Evolutionary conservation across 1,140 invertebrate genomes (phyloP), one percentile per base, ranked within the genome.

Genomic region (Saccostrea glomerata): DNA sequence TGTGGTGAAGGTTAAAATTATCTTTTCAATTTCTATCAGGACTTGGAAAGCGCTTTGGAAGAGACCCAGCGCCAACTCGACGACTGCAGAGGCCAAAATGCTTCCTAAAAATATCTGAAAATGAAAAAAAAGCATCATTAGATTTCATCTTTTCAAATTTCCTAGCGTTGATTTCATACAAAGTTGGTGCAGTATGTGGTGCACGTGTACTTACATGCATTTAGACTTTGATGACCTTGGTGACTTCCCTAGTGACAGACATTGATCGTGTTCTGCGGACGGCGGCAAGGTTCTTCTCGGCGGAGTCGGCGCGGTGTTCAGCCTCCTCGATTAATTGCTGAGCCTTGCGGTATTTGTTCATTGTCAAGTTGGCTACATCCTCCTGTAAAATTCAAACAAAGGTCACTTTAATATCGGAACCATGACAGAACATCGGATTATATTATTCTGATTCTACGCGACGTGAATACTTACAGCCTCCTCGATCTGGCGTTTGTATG

Each of bases 301-400:
- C 94, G 58, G 88, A 90, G 88, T 95, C 94, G 58, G 94, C 94
- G 70, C 94, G 90, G 89, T 90, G 87, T 88, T 95, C 95, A 56
- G 94, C 94, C 83, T 95, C 95, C 70, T 95, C 94, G 23, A 95
- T 89, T 88, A 94, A 84, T 25, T 92, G 87, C 89, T 94, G 93
- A 85, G 94, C 94, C 90, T 95, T 95, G 90, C 95, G 93, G 93
- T 95, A 95, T 91, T 95, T 95, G 92, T 94, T 95, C 94, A 95
- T 94, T 20, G 95, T 94, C 70, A 95, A 94, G 86, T 91, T 93
- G 84, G 94, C 92, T 25, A 95, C 94, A 84, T 95, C 95, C 87
- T 95, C 95, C 95, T 95, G 92, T 66, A 92, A 92, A 47, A n/a
- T 63, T 6, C 17, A 63, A 20, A 63, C 15, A 63, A 63, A 17